Percentiles rank a stretch among this genome's conserved stretches.
phyloP scores from a whole-genome alignment of 2,113 vertebrate species.

The Bubo blakistoni region DNA sequence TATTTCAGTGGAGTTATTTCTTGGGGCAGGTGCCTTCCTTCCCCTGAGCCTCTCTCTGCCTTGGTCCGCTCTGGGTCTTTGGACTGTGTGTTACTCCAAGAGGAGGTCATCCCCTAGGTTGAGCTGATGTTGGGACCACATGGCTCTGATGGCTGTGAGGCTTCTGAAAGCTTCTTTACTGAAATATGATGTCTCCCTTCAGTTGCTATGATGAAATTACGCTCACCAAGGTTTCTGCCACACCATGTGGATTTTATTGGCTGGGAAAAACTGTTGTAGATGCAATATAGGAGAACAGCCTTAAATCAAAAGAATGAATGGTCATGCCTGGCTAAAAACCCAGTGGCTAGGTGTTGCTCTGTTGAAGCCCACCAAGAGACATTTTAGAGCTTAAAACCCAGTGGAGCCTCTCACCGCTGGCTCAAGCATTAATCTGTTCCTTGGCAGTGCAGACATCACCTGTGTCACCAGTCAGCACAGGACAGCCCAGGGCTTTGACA shows the following conservation, averaged over 20 bases:
- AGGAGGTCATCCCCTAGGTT: background rate
- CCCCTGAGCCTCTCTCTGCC: background rate
- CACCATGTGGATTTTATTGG: background rate
- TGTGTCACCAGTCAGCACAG: background rate
- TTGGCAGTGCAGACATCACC: background rate
- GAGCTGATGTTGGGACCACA: background rate
- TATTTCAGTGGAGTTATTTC: background rate
- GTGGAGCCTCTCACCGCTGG: background rate
- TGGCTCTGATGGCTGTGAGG: background rate
- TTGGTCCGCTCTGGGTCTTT: background rate
- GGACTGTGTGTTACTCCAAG: background rate
- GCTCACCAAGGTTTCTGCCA: background rate
- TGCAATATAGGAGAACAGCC: background rate
- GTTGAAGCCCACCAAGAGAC: fast-evolving
- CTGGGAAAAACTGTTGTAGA: background rate
- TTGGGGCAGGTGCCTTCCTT: background rate
- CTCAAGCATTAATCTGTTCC: fast-evolving
- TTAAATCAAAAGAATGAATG: background rate
- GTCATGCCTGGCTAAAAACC: background rate
- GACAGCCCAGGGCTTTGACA: background rate
- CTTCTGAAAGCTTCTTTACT: background rate
- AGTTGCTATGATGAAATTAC: background rate
- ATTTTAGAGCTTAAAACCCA: background rate
- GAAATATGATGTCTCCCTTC: background rate
- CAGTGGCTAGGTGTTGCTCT: background rate